These are phyloP conservation scores for Muschampia plurimacula DNA, from an alignment of 2,888 invertebrate genomes.

Conservation along the genomic window DNA sequence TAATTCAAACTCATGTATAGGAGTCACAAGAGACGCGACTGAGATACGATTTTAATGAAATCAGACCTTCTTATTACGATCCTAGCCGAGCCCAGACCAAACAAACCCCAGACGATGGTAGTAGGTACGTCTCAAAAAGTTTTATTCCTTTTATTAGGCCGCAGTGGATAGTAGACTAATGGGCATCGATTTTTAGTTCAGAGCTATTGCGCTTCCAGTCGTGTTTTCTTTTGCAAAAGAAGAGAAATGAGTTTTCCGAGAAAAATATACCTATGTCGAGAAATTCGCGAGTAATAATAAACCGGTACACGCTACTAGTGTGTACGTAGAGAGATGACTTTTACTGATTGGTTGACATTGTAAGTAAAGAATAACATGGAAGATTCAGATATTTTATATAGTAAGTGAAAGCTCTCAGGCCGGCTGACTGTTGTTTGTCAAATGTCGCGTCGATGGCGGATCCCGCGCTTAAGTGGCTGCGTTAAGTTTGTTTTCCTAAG, in stretches of 20 bases:
- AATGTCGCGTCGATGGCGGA: slow-evolving; percentile 56
- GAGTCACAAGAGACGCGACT: not conserved
- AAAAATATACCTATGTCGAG: slow-evolving; percentile 4
- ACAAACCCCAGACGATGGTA: not conserved
- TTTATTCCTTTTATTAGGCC: slow-evolving; percentile 22
- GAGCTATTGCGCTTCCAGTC: slow-evolving; percentile 9
- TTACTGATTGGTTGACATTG: slow-evolving; percentile 28
- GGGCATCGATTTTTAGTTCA: slow-evolving; percentile 34
- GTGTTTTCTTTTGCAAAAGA: not conserved
- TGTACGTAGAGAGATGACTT: not conserved
- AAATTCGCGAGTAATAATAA: too few relatives aligned
- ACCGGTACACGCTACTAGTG: too few relatives aligned
- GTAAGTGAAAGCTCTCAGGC: slow-evolving; percentile 61
- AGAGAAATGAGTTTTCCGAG: slow-evolving; percentile 20
- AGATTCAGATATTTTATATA: slow-evolving; percentile 45
- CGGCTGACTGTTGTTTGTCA: slow-evolving; percentile 57
- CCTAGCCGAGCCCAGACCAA: slow-evolving; percentile 22
- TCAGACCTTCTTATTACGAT: slow-evolving; percentile 15
- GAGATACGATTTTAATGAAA: slow-evolving; percentile 25
- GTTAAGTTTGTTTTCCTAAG: slow-evolving; percentile 71
- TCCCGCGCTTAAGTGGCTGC: slow-evolving; percentile 59
- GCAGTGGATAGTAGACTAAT: slow-evolving; percentile 27
- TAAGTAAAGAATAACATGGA: slow-evolving; percentile 42
- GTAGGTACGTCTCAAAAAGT: slow-evolving; percentile 18
- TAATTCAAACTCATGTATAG: not conserved